phyloP scores from a whole-genome alignment of 1,140 invertebrate species.

The Eriocheir sinensis region DNA sequence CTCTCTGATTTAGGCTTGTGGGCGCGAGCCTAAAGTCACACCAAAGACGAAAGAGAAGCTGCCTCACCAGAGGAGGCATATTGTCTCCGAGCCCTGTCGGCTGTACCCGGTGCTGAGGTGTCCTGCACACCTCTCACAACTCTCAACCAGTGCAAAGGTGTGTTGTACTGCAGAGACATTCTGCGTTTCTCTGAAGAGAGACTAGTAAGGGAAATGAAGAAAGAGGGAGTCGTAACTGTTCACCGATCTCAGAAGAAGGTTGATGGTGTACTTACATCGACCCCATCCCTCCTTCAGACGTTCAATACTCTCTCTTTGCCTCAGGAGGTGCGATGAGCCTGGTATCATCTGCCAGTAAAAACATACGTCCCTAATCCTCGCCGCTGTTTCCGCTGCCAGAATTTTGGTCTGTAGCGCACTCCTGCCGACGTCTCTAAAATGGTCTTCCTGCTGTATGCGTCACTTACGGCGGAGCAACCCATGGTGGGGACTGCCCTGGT shows the following conservation, averaged over 20 bases:
- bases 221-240: neutral
- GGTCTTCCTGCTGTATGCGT: neutral
- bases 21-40: neutral
- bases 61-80: neutral
- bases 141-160: neutral
- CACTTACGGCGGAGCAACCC: neutral
- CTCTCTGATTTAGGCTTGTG: neutral
- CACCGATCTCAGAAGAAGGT: conserved; percentile 12
- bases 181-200: neutral
- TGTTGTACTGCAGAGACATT: neutral
- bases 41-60: neutral
- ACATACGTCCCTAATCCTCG: neutral
- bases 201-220: neutral
- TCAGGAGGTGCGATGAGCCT: neutral
- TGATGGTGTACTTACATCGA: neutral
- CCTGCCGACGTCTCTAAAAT: neutral
- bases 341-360: neutral
- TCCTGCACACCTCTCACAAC: neutral
- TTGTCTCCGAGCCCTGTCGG: neutral
- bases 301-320: neutral
- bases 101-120: neutral
- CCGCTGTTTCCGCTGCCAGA: neutral
- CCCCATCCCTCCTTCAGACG: neutral
- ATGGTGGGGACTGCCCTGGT: neutral
- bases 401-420: neutral